Percentiles rank a stretch among this genome's conserved stretches.
These are phyloP conservation scores for Leucopsar rothschildi DNA, from an alignment of 2,113 vertebrate genomes.

Conservation along the genomic window DNA sequence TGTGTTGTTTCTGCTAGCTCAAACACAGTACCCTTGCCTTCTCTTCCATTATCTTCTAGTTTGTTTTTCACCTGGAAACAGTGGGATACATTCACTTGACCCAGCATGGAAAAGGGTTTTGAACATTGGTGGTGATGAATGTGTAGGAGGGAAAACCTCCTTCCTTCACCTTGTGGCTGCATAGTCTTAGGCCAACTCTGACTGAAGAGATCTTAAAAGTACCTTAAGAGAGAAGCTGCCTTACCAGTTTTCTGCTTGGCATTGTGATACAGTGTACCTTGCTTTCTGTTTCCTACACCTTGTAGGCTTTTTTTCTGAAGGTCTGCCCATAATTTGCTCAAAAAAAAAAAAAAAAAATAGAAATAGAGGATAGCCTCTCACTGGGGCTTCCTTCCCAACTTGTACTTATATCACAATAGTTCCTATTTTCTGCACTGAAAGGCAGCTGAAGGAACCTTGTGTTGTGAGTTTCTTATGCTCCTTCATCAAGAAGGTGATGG, in stretches of 20 bases:
- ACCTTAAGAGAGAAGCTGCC: background rate
- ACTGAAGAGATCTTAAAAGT: background rate
- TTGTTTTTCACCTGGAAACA: background rate
- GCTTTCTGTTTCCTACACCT: background rate
- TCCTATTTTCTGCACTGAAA: background rate
- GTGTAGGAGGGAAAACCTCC: background rate
- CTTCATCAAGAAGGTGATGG: background rate
- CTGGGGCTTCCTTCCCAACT: background rate
- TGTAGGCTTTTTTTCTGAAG: background rate
- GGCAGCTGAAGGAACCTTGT: background rate
- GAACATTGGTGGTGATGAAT: background rate
- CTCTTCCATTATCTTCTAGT: background rate
- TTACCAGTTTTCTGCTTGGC: background rate
- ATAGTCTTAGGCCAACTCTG: background rate
- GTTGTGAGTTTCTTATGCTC: fast-evolving
- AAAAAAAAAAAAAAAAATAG: background rate
- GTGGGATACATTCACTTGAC: background rate
- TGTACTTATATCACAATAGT: background rate
- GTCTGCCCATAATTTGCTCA: background rate
- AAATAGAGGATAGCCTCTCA: background rate
- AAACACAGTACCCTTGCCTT: background rate
- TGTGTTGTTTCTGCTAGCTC: background rate
- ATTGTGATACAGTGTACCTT: background rate
- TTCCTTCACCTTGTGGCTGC: background rate
- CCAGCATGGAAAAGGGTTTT: background rate